Base-by-base conservation (phyloP, 1,140 invertebrate genomes). In the Drosophila elegans region DNA sequence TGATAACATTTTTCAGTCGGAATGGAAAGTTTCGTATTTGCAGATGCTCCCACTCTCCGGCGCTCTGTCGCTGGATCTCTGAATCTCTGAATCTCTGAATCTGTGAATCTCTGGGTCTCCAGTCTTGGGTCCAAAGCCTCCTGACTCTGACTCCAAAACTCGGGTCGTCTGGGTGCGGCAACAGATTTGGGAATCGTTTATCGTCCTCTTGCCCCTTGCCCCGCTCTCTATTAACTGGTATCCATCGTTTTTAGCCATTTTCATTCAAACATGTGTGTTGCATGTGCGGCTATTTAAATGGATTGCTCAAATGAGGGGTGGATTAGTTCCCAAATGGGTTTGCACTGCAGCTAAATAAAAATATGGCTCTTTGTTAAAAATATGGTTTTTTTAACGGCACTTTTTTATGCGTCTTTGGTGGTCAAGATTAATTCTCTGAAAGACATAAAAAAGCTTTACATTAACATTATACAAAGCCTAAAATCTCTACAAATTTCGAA, bases 1-100 rank as follows among this genome's bases (percentile, higher is more conserved):
- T 89, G 83, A 88, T 86, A 86, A 86, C 84, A 86, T 86, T 86
- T 86, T 86, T 86, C 83, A 86, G 82, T 81, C 48, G 72, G 77
- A 84, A 90, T 84, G 80, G 84, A 89, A 89, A 89, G 84, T 88
- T 88, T 80, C 29, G 66, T 72, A 59, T 77, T 61, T 79, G 32
- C 77, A 68, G 74, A 71, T 79, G 52, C 45, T 62, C 62, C 55
- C 72, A 63, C 62, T 64, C 67, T 71, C 51, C 48, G 48, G 48
- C 46, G 46, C 25, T 48, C 46, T 41, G 49, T 48, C 25, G 46
- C 49, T 27, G 36, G 21, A 39, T 41, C 48, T 52, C 59, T 61
- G 59, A 36, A 51, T 61, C 48, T 52, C 59, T 61, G 59, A 36
- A 51, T 61, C 41, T 13, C 11, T n/a, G 59, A 36, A 51, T 61